A percentile compares a stretch with the other conserved stretches of the same genome.
phyloP scores from a whole-genome alignment of 2,113 vertebrate genomes.

The Passer montanus region DNA sequence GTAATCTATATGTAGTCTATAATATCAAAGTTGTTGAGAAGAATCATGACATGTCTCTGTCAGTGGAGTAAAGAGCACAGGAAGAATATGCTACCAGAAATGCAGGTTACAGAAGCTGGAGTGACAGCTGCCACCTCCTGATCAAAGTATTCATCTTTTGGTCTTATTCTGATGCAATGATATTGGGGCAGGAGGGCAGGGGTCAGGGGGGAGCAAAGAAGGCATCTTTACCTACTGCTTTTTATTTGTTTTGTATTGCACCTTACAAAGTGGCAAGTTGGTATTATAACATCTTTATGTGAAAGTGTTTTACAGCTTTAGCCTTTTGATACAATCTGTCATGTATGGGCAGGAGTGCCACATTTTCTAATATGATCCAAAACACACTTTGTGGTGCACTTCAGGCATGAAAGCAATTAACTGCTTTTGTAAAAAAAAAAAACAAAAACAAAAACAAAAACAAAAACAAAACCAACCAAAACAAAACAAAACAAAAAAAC shows the following conservation, averaged over 20 bases:
- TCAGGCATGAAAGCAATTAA: not conserved
- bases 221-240: not conserved
- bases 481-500: too few relatives aligned
- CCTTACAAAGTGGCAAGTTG: not conserved
- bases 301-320: not conserved
- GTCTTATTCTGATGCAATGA: not conserved
- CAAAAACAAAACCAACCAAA: not conserved
- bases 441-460: too few relatives aligned
- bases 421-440: not conserved
- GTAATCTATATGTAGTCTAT: not conserved
- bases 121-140: not conserved
- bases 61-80: not conserved
- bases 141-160: not conserved
- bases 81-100: not conserved
- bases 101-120: not conserved
- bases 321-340: constrained; percentile 7
- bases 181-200: not conserved
- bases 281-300: not conserved
- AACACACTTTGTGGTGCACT: not conserved
- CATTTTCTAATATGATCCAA: not conserved
- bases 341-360: not conserved
- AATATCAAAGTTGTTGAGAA: not conserved
- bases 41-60: not conserved
- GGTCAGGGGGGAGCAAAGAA: not conserved
- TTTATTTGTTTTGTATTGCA: not conserved